phyloP scores from a whole-genome alignment of 2,888 invertebrate genomes.

The Eristalinus aeneus region DNA sequence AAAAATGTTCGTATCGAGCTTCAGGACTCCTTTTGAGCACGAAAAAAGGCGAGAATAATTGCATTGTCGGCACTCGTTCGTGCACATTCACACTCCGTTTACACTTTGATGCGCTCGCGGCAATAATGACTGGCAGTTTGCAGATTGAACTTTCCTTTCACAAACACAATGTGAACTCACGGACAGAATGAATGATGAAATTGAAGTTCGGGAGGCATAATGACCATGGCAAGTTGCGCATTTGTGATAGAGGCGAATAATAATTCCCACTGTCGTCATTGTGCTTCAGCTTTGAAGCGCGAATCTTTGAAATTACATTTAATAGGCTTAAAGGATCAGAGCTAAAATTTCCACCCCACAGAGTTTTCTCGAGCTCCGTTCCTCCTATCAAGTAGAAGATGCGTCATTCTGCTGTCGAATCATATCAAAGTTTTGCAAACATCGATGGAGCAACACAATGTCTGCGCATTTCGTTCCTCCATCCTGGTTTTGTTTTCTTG shows the following conservation, averaged over 20 bases:
- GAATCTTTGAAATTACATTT: slow-evolving; percentile 58
- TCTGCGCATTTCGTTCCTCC: slow-evolving; percentile 20
- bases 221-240: slow-evolving; percentile 2
- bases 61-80: slow-evolving; percentile 1
- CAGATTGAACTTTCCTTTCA: slow-evolving; percentile 45
- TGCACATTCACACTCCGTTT: slow-evolving; percentile 1
- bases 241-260: slow-evolving; percentile 35
- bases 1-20: not conserved
- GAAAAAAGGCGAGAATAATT: not conserved
- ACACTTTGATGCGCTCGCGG: slow-evolving; percentile 1
- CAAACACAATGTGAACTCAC: not conserved
- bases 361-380: slow-evolving; percentile 14
- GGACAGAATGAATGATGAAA: not conserved
- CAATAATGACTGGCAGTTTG: slow-evolving; percentile 47
- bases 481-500: slow-evolving; percentile 50
- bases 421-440: slow-evolving; percentile 63
- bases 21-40: not conserved
- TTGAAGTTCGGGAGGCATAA: not conserved
- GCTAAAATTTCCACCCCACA: slow-evolving; percentile 49
- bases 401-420: slow-evolving; percentile 47
- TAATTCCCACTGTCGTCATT: slow-evolving; percentile 38
- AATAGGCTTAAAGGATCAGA: slow-evolving; percentile 69
- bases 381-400: not conserved
- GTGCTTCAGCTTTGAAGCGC: slow-evolving; percentile 45
- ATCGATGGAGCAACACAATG: slow-evolving; percentile 64